A percentile compares a stretch with the other conserved stretches of the same genome.
Conservation (phyloP, 1,140 invertebrate genomes). For the Periplaneta americana region DNA sequence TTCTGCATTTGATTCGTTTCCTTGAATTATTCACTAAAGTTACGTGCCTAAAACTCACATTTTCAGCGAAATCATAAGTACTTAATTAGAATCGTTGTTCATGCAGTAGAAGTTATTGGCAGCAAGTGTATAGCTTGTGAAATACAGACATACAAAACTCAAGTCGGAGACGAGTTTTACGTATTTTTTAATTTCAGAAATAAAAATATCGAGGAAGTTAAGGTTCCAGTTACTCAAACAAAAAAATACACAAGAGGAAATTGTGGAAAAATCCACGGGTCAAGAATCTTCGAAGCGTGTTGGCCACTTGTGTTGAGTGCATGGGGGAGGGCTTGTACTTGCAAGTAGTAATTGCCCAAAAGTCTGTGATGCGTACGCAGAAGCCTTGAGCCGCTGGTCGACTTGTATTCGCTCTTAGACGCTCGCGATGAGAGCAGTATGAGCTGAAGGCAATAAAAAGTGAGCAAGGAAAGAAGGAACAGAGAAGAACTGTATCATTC, state of each 20-base stretch:
- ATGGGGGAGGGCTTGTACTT: not conserved
- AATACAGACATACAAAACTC: not conserved
- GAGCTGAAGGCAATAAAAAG: not conserved
- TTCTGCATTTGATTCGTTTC: no score
- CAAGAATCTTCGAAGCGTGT: not conserved
- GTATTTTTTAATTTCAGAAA: not conserved
- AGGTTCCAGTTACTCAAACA: not conserved
- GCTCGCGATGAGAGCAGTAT: not conserved
- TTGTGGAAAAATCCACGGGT: not conserved
- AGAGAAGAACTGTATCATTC: not conserved
- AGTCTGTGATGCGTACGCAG: not conserved
- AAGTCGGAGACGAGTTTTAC: not conserved
- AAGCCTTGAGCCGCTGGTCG: not conserved
- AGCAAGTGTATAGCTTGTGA: not conserved
- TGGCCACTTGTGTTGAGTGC: not conserved
- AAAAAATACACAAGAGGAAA: not conserved
- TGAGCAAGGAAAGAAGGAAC: not conserved
- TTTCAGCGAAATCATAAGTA: not conserved
- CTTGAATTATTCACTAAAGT: not conserved
- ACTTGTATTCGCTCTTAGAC: not conserved
- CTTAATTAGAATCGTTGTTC: not conserved
- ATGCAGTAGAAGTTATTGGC: not conserved
- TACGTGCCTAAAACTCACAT: not conserved
- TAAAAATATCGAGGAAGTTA: not conserved
- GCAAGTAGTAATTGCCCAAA: not conserved